These are phyloP conservation scores for Brenthis ino DNA, from an alignment of 2,888 invertebrate genomes.

Conservation along the genomic window DNA sequence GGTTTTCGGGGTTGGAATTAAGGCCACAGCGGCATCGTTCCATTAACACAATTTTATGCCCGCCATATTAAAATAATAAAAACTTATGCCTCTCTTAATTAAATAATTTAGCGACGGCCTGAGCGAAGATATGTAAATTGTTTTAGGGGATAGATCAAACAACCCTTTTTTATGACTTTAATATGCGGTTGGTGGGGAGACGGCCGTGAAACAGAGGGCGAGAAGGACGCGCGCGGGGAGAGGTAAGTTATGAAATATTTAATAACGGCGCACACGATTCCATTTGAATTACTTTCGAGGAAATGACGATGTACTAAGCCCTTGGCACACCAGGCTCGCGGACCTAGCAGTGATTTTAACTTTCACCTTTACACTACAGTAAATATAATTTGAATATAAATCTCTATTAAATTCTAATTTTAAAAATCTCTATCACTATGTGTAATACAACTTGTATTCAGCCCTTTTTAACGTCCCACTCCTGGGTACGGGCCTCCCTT, in stretches of 20 bases:
- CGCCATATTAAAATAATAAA: slow-evolving; percentile 83
- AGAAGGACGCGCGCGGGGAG: slow-evolving; percentile 54
- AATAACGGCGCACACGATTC: slow-evolving; percentile 83
- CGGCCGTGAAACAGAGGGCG: slow-evolving; percentile 54
- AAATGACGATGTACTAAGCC: slow-evolving; percentile 76
- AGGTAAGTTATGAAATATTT: slow-evolving; percentile 83
- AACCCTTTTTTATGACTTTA: slow-evolving; percentile 84
- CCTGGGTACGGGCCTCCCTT: no score
- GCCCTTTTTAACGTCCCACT: no score
- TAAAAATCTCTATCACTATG: no score
- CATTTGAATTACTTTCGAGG: slow-evolving; percentile 83
- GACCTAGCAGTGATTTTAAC: not conserved
- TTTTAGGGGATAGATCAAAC: slow-evolving; percentile 83
- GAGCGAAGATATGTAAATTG: slow-evolving; percentile 83
- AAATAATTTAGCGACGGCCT: slow-evolving; percentile 82
- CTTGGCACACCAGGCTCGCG: slow-evolving; percentile 57
- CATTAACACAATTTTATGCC: slow-evolving; percentile 82
- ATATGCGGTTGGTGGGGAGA: slow-evolving; percentile 77
- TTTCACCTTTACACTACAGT: no score
- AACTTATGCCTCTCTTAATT: slow-evolving; percentile 84
- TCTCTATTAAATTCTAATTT: not conserved
- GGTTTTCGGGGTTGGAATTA: slow-evolving; percentile 64
- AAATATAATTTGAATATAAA: no score
- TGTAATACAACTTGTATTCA: no score
- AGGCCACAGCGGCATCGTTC: slow-evolving; percentile 70